Base-by-base conservation (phyloP, 2,797 vertebrate genomes). In the Melanotaenia maccullochi region DNA sequence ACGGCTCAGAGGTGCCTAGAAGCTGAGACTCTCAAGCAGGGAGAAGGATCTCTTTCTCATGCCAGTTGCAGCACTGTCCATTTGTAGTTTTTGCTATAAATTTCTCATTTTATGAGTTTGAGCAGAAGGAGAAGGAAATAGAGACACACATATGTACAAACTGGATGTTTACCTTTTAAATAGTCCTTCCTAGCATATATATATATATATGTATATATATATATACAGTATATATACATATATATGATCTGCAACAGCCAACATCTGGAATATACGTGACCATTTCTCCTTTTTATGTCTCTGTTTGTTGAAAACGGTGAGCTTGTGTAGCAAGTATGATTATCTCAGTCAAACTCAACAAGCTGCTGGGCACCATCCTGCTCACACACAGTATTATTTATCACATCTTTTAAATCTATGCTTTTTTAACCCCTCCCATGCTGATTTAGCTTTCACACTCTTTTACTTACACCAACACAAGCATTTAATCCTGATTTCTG, bases 1-100 rank as follows among this genome's bases (percentile, higher is more conserved):
- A 87, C 84, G 75, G 89, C 88, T 88, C 86, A 95, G 94, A 95
- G 94, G 82, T 83, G 87, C 73, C 85, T 89, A 84, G 75, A 85
- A 83, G 77, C 77, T 70, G 73, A 87, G 79, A 75, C 75, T 40
- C 59, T 73, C 73, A 71, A 64, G 65, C 71, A 64, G 57, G 25
- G 40, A 44, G 84, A 69, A 33, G 71, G 68, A 80, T 81, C 84
- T 82, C 74, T 63, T 83, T 86, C 80, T 83, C 73, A 40, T 77
- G 77, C 83, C 75, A 82, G 44, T 72, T 86, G 38, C 24, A 54
- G n/a, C 30, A 0, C 56, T 58, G 51, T 67, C 52, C 63, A 30
- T 60, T 69, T 69, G 56, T 25, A 73, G 55, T 49, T 52, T 55
- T n/a, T 28, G 38, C 25, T 32, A 32, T 28, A 28, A 28, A 28